A percentile compares a stretch with the other conserved stretches of the same genome.
Evolutionary conservation across 1,140 invertebrate genomes (phyloP).

Genomic region (Probaryconus sp.): DNA sequence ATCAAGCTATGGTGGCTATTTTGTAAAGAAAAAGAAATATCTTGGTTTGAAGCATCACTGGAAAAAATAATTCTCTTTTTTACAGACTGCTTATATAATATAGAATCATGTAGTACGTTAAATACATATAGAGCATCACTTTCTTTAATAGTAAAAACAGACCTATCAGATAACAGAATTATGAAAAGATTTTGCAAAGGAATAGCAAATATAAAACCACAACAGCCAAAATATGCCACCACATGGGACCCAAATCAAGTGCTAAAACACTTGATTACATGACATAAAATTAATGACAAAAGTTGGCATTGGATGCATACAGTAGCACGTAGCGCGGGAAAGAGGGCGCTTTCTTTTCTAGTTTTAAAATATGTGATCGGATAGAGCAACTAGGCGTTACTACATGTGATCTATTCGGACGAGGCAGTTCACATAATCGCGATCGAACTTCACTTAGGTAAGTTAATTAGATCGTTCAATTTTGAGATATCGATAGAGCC

Average conservation of each 20-base stretch:
- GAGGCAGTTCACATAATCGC: too few relatives aligned
- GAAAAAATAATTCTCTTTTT: background rate
- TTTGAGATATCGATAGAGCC: too few relatives aligned
- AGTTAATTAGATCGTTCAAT: too few relatives aligned
- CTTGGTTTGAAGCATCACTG: background rate
- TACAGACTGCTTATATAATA: background rate
- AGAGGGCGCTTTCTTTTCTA: background rate
- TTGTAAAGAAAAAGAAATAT: background rate
- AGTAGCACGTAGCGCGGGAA: conserved; percentile 6
- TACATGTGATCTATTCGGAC: conserved; percentile 16
- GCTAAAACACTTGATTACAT: background rate
- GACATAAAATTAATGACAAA: too few relatives aligned
- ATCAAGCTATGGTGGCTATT: conserved; percentile 12
- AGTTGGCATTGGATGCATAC: too few relatives aligned
- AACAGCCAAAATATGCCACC: conserved; percentile 1
- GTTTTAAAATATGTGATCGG: conserved; percentile 12
- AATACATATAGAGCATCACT: conserved; percentile 8
- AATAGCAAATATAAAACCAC: background rate
- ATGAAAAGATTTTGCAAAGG: conserved; percentile 3
- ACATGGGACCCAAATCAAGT: background rate
- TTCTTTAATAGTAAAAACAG: background rate
- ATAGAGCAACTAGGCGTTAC: conserved; percentile 10
- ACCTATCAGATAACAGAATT: background rate
- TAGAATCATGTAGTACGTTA: background rate
- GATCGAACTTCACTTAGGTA: too few relatives aligned